Evolutionary conservation across 64 coral and sea anemone genomes (phyloP), one percentile per base, ranked within the genome.

Genomic region (Orbicella faveolata): DNA sequence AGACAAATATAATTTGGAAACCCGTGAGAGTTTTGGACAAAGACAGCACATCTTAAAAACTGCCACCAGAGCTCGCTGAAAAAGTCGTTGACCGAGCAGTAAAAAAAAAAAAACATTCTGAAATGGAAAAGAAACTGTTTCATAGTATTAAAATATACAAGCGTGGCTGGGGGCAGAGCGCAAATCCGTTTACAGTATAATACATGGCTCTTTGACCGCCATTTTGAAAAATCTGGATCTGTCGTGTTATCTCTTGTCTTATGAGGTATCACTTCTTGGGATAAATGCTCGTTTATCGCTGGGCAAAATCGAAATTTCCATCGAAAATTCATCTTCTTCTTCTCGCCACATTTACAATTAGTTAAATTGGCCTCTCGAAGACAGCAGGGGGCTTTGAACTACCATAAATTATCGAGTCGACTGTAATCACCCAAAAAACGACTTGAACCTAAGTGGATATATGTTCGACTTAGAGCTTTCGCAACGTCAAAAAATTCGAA

Each of bases 361-460:
- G 65, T 34, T 73, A 85, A 72, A 85, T 55, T 85, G 19, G 37
- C 82, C 82, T 72, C 80, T 72, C 68, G 64, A 41, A n/a, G 65
- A 13, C 82, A 4, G 64, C 37, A 85, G 82, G 82, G 82, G 82
- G 73, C 52, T 65, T 30, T 4, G 37, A 23, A 51, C 3, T 10
- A 85, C 82, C 66, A 85, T 72, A 73, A 85, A 72, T 72, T 85
- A 54, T 37, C 72, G 26, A 23, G 21, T 70, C 67, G 1, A 23
- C 21, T 9, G n/a, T 23, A 70, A 70, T 70, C 67, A 4, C 20
- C 21, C 6, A 26, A 78, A 18, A 78, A 34, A 10, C 16, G 21
- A 48, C 17, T 20, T 78, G 37, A 21, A 51, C 52, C 21, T 34
- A 52, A 52, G 37, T 20, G 75, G 9, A 53, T 52, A 78, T 70